Base-by-base conservation (phyloP, 2,797 vertebrate genomes). In the Spheniscus humboldti region DNA sequence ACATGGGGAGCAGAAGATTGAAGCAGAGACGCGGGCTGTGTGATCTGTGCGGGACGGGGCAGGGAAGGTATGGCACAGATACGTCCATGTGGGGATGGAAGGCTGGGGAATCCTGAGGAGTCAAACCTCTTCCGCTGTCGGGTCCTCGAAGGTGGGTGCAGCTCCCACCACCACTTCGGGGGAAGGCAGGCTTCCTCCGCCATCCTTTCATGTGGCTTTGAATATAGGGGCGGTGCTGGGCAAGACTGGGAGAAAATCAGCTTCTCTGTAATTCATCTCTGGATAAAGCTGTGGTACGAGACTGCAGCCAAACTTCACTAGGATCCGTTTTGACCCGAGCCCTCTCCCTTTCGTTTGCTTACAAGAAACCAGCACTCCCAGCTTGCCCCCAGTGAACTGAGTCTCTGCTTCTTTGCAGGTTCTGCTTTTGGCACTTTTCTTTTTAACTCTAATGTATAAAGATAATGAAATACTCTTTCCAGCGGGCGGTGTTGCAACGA, bases 1-100 rank as follows among this genome's bases (percentile, higher is more conserved):
- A 2, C 99, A 99, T 0, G 99, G 99, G 75, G 99, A 99, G 97
- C 99, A 99, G 96, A 99, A 99, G 97, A 99, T 99, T 0, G 99
- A 99, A 93, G 99, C 99, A 0, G 99, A 99, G 97, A 99, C 99
- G 0, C 98, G 99, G 84, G 99, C 98, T 8, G 98, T 99, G 96
- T 99, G 98, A 99, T 31, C 22, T 5, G 31, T 9, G 37, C 4
- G 5, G 69, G 59, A 81, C 2, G 72, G 57, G 60, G 37, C 78
- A 47, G 88, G 85, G 63, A 62, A 90, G 92, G 94, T 77, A 59
- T 0, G 9, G 88, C 45, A n/a, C 75, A 50, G 85, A 39, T 4
- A 20, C 4, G 11, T 31, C 77, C 2, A 3, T 1, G 55, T 17
- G 47, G 50, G 33, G 50, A 15, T 4, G 72, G 69, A 71, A 72